Base-by-base conservation (phyloP, 2,797 vertebrate genomes). In the Streptopelia turtur region DNA sequence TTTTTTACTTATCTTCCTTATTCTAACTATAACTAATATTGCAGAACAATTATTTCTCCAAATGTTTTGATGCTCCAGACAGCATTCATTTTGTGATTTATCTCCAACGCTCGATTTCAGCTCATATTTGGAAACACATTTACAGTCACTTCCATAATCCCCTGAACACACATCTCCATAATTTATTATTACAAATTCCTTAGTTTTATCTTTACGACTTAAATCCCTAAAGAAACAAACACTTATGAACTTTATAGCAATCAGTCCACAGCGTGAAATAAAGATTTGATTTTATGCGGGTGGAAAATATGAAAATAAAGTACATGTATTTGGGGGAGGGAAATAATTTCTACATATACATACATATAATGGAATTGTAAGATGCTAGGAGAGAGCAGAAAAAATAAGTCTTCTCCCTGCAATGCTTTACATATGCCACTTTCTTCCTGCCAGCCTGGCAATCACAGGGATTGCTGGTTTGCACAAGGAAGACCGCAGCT, bases 371-470 rank as follows among this genome's bases (percentile, higher is more conserved):
- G 59, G 27, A 64, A 86, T 86, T 63, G 47, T 65, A 27, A 91
- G 43, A 91, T 49, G 37, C 39, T 49, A 91, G 65, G 24, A 87
- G 33, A 85, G 49, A 69, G 5, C 21, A 59, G 41, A 47, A 18
- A 9, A 17, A 31, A 2, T 17, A 45, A 31, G 3, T 22, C 17
- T 61, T 63, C 66, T 69, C 66, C 76, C 83, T 90, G 83, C 77
- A 94, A 50, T 0, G 5, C 59, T 83, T 88, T 66, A 70, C 24
- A 8, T 82, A 61, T 76, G 66, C 33, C 83, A 83, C 83, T 82
- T 71, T 91, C 83, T 82, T 84, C 95, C 94, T 97, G 94, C 79
- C 91, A 96, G 89, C 82, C 89, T 94, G 91, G 91, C 59, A 95
- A 89, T 80, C 78, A 60, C 1, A 47, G 45, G 59, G 74, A 77